Evolutionary conservation across 2,113 vertebrate species (phyloP).

Genomic region (Cathartes aura): DNA sequence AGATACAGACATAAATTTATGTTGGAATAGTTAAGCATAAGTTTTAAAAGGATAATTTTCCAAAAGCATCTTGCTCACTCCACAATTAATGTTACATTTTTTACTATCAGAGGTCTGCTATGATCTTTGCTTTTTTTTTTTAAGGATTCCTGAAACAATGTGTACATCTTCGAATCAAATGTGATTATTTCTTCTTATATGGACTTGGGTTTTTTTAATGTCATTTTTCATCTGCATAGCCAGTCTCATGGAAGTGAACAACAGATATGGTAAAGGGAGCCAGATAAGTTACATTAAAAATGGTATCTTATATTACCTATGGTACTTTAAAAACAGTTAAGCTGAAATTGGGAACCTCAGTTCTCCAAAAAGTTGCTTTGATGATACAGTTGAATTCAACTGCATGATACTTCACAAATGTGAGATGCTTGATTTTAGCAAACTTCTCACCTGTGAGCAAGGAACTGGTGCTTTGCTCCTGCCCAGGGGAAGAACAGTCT

Average conservation of each 20-base stretch:
- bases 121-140: background rate
- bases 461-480: background rate
- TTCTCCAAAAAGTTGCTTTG: background rate
- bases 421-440: background rate
- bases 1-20: background rate
- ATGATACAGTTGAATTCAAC: background rate
- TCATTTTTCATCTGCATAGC: background rate
- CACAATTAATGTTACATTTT: background rate
- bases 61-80: background rate
- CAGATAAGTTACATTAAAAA: background rate
- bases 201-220: background rate
- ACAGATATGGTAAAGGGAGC: background rate
- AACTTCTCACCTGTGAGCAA: background rate
- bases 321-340: background rate
- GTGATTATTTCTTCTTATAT: background rate
- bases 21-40: background rate
- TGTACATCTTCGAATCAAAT: background rate
- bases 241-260: background rate
- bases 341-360: background rate
- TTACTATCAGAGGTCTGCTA: background rate
- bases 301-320: background rate
- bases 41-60: background rate
- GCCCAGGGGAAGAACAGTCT: background rate
- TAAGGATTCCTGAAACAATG: background rate
- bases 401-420: background rate